Evolutionary conservation across 1,140 invertebrate species (phyloP).

Genomic region (Trichoplusia ni): DNA sequence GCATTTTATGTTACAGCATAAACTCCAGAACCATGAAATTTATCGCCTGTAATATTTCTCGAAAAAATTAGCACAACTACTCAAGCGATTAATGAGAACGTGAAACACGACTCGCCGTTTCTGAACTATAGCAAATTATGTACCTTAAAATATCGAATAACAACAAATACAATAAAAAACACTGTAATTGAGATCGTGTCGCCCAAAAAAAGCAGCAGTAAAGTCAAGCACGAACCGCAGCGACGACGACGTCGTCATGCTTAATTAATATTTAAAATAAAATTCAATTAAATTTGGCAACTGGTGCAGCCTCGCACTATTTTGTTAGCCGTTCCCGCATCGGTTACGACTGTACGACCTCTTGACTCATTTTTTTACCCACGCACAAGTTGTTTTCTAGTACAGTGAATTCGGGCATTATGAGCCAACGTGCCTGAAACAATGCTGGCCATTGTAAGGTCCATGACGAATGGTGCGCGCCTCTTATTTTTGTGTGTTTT

Average conservation of each 20-base stretch:
- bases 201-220: slow-evolving; percentile 68
- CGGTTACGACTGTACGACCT: slow-evolving; percentile 29
- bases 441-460: slow-evolving; percentile 64
- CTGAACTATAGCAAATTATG: slow-evolving; percentile 68
- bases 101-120: slow-evolving; percentile 67
- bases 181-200: slow-evolving; percentile 62
- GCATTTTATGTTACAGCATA: slow-evolving; percentile 60
- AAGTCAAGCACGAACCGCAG: slow-evolving; percentile 54
- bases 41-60: slow-evolving; percentile 61
- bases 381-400: slow-evolving; percentile 46
- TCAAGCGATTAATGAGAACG: slow-evolving; percentile 76
- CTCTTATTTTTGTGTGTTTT: slow-evolving; percentile 77
- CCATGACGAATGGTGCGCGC: slow-evolving; percentile 64
- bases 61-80: slow-evolving; percentile 77
- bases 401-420: slow-evolving; percentile 49
- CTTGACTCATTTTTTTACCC: slow-evolving; percentile 37
- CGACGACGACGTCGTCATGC: slow-evolving; percentile 57
- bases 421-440: slow-evolving; percentile 60
- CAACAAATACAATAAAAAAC: slow-evolving; percentile 55
- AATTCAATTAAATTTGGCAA: slow-evolving; percentile 72
- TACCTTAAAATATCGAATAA: slow-evolving; percentile 70
- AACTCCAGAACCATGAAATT: slow-evolving; percentile 67
- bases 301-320: slow-evolving; percentile 44
- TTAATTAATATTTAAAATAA: slow-evolving; percentile 76
- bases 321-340: slow-evolving; percentile 21